These are phyloP conservation scores for Frankliniella fusca DNA, from an alignment of 2,888 invertebrate species.

Conservation along the genomic window DNA sequence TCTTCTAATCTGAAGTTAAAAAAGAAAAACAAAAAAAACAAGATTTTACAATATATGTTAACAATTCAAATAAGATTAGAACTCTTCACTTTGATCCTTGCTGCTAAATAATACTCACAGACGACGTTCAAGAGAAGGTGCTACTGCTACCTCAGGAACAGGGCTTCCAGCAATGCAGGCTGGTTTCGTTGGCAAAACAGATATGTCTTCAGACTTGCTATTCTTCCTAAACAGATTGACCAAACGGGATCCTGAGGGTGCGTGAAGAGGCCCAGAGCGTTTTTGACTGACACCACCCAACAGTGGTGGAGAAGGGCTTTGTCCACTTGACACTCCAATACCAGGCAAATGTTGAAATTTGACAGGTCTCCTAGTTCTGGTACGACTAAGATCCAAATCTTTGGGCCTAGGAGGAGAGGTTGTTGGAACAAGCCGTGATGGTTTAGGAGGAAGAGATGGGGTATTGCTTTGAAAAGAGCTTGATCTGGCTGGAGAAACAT, in stretches of 20 bases:
- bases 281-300: conserved; percentile 14
- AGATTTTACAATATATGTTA: too few species aligned
- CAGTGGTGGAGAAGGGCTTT: background rate
- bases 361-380: conserved; percentile 29
- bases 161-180: conserved; percentile 17
- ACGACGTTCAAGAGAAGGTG: background rate
- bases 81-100: too few species aligned
- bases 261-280: conserved; percentile 26
- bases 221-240: conserved; percentile 32
- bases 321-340: conserved; percentile 22
- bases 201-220: conserved; percentile 30
- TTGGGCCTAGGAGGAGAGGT: conserved; percentile 22
- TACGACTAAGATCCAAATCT: conserved; percentile 31
- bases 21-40: background rate
- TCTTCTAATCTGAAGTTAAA: background rate
- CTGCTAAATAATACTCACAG: background rate
- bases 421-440: background rate
- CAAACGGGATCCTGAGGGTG: conserved; percentile 29
- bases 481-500: conserved; percentile 13
- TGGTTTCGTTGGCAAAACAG: conserved; percentile 32
- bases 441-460: background rate
- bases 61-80: background rate
- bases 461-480: background rate
- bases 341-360: conserved; percentile 31
- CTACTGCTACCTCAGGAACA: background rate